Base-by-base conservation (phyloP, 1,140 invertebrate genomes). In the Ruditapes philippinarum region DNA sequence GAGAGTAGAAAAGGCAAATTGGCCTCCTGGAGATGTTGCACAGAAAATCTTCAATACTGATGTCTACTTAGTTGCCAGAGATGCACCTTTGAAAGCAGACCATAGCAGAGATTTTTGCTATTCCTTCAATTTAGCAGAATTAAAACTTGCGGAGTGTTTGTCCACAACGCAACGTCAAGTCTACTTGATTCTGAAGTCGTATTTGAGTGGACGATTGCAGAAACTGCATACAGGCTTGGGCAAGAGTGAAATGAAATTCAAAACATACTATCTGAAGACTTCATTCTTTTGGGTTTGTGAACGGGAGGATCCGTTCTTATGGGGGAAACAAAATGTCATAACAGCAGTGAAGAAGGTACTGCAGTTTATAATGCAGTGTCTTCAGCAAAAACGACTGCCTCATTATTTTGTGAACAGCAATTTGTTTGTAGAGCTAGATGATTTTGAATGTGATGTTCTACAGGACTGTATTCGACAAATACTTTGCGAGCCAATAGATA, bases 231-330 rank as follows among this genome's bases (percentile, higher is more conserved):
- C 42, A 14, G 62, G 22, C 7, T 14, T 65, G 38, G 2, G 36
- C 19, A 25, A 36, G 25, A 45, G 14, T 7, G 57, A 81, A 45
- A n/a, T 62, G 54, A 54, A 84, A n/a, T 33, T 70, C 28, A 54
- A 70, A 42, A 33, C 49, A 19, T 84, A 84, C 62, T 73, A 84
- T 25, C 28, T 84, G 0, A 84, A 84, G 28, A 84, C 65, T 3
- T 25, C 65, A 40, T 45, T 84, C n/a, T 84, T 84, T 68, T 84
- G 82, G 82, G 65, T 78, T 17, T 78, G 74, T n/a, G 74, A 78
- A 78, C 42, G 45, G 31, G 74, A 78, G 36, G 14, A n/a, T 49
- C 9, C 0, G 3, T 14, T 25, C 19, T 36, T 49, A 7, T 78
- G 31, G 74, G 31, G 33, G 3, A 14, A 51, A 4, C 4, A 31